Base-by-base conservation (phyloP, 2,888 invertebrate genomes). In the Graphium colonna region DNA sequence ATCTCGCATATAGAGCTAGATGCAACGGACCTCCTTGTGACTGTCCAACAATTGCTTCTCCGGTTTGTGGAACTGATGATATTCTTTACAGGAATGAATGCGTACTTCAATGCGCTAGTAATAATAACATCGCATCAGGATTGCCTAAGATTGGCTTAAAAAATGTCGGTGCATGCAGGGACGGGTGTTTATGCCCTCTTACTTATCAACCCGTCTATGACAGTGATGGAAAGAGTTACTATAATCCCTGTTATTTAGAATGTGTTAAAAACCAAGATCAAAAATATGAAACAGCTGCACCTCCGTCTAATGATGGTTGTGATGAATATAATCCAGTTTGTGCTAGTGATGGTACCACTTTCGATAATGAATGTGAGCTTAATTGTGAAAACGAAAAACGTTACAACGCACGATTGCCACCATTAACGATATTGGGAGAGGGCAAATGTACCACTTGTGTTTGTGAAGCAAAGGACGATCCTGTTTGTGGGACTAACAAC, bases 401-500 rank as follows among this genome's bases (percentile, higher is more conserved):
- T n/a, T 17, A 49, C 4, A 59, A 64, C n/a, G 41, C 64, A 5
- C 65, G 60, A 21, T 40, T 56, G 12, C 52, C 56, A 0, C 39
- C 55, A 9, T 53, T 76, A 7, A 48, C 36, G 0, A 44, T 60
- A 1, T 38, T 57, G 7, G 59, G 67, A 13, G 57, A 57, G 26
- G 73, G 74, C 0, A 43, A 56, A 33, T 76, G 76, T 52, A 40
- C 61, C 0, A 26, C 50, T 1, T 75, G 75, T 45, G 16, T 21
- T 5, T 77, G 79, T 50, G 47, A 61, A 0, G 46, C 50, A 1
- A 50, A 53, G 0, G 52, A 63, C 18, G 50, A 50, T 0, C 76
- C 73, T 0, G 69, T 77, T 0, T 79, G 78, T 41, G 75, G 67
- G 1, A 69, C 64, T 8, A 67, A 75, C 42, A 57, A 53, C 0